Evolutionary conservation across 2,888 invertebrate species (phyloP), one percentile per base, ranked within the genome.

Genomic region (Kuschelorhynchus macadamiae): DNA sequence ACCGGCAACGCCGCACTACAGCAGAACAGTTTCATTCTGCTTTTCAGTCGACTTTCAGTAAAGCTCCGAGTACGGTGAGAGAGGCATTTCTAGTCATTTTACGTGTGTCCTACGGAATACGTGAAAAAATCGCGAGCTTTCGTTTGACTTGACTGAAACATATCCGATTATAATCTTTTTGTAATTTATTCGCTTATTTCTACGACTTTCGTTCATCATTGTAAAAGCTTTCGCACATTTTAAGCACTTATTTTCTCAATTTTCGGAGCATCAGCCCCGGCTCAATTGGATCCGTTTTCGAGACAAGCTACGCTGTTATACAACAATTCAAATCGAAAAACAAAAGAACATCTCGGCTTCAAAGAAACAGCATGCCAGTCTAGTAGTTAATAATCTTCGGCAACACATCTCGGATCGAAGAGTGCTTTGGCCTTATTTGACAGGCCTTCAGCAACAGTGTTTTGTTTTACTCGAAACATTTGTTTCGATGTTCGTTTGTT

Each of bases 11-110:
- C 44, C 33, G 62, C 32, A 12, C 25, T 36, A 21, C 49, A 56
- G 50, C 62, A 32, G 57, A 57, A 41, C 62, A 62, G 56, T 67
- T 67, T 67, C 67, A 67, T 67, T 61, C 61, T 61, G 67, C 67
- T 67, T 67, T 60, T 67, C 67, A 67, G 67, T 67, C 60, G 20
- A 32, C 56, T 57, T 67, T 62, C 67, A 67, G 67, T 62, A 67
- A 67, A 62, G 67, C 67, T 56, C 44, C 50, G 56, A 42, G 21
- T 41, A 42, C 36, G 14, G 11, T 52, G 39, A 30, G 30, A n/a
- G n/a, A 50, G 30, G 7, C 16, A 16, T 61, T 42, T 52, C 52
- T 61, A 42, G 63, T 55, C 63, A 39, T 53, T 63, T 53, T 47
- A 14, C 30, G 47, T 33, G 20, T n/a, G n/a, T n/a, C n/a, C n/a